Conservation (phyloP, 2,888 invertebrate genomes). For the Yponomeuta evonymella region DNA sequence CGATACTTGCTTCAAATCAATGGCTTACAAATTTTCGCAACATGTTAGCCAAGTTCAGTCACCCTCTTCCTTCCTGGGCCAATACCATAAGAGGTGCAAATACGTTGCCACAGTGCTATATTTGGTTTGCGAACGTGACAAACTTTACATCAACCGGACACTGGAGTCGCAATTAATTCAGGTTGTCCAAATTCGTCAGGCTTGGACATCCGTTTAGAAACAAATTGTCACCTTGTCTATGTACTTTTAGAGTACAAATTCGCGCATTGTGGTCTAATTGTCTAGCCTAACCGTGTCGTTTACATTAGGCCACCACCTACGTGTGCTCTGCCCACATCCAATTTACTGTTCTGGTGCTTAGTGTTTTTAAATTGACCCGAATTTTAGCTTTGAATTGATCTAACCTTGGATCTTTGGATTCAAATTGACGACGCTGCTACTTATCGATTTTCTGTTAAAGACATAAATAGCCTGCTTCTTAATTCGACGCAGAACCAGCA, state of each 20-base stretch:
- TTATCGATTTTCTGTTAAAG: no score
- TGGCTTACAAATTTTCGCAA: not conserved
- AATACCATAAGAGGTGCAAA: slow-evolving; percentile 52
- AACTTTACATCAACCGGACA: slow-evolving; percentile 31
- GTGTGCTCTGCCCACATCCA: slow-evolving; percentile 66
- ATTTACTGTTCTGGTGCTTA: slow-evolving; percentile 44
- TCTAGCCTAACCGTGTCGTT: slow-evolving; percentile 59
- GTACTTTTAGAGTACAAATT: slow-evolving; percentile 46
- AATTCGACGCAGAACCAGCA: no score
- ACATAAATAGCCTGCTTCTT: no score
- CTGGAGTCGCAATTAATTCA: slow-evolving; percentile 58
- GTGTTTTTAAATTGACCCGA: slow-evolving; percentile 51
- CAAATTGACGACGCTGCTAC: not conserved
- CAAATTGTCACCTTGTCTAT: slow-evolving; percentile 42
- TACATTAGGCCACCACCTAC: slow-evolving; percentile 68
- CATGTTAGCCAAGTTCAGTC: slow-evolving; percentile 46
- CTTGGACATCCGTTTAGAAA: slow-evolving; percentile 28
- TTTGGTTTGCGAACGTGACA: slow-evolving; percentile 69
- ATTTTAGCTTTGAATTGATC: slow-evolving; percentile 27
- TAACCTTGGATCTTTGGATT: no score
- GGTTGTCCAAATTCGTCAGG: slow-evolving; percentile 51
- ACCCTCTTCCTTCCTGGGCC: slow-evolving; percentile 65
- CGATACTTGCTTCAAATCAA: not conserved
- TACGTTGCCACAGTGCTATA: slow-evolving; percentile 52
- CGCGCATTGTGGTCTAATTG: slow-evolving; percentile 34